These are phyloP conservation scores for Drosophila crucigera DNA, from an alignment of 2,888 invertebrate species.

Conservation along the genomic window DNA sequence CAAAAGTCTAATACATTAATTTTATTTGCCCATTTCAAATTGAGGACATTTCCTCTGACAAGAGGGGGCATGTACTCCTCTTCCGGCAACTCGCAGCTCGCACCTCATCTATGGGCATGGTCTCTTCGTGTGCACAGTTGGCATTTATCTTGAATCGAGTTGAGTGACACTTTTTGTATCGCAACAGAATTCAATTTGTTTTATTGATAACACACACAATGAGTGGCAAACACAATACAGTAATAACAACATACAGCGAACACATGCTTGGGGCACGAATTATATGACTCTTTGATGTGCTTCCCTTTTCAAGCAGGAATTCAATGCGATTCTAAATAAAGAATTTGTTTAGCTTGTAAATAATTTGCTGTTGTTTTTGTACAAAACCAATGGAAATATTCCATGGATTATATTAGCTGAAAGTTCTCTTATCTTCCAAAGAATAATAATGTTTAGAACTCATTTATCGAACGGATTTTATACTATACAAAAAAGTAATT, in stretches of 20 bases:
- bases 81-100: background rate
- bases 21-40: slow-evolving; percentile 62
- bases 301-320: slow-evolving; percentile 1
- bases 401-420: background rate
- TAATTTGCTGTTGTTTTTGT: background rate
- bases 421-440: background rate
- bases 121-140: slow-evolving; percentile 28
- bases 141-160: slow-evolving; percentile 76
- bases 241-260: slow-evolving; percentile 27
- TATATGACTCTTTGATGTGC: slow-evolving; percentile 24
- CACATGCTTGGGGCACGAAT: too few species aligned
- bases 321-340: background rate
- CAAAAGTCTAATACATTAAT: slow-evolving; percentile 59
- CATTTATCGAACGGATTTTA: background rate
- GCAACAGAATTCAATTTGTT: slow-evolving; percentile 75
- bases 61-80: background rate
- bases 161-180: slow-evolving; percentile 73
- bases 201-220: slow-evolving; percentile 71
- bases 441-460: background rate
- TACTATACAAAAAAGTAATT: background rate
- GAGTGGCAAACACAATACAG: slow-evolving; percentile 58
- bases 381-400: background rate
- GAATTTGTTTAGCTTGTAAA: background rate
- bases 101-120: slow-evolving; percentile 3
- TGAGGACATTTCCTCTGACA: slow-evolving; percentile 15